phyloP scores from a whole-genome alignment of 2,888 invertebrate genomes.

The Choreutis nemorana region DNA sequence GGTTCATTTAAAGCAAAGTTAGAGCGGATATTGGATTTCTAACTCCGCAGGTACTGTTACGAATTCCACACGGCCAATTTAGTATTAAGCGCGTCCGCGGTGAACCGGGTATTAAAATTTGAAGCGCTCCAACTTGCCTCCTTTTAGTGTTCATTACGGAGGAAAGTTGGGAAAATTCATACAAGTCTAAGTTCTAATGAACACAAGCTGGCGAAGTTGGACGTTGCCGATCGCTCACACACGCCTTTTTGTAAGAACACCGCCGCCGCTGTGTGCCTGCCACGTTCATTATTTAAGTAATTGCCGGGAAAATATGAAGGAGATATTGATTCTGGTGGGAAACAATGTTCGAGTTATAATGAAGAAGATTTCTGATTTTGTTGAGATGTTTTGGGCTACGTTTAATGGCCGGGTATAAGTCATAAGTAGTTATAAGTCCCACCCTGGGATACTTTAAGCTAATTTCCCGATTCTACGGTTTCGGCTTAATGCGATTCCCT shows the following conservation, averaged over 20 bases:
- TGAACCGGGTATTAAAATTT: conserved; percentile 55
- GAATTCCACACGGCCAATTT: conserved; percentile 38
- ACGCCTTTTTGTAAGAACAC: conserved; percentile 23
- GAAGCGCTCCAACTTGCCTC: conserved; percentile 59
- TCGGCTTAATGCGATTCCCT: too few relatives aligned
- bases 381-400: too few relatives aligned
- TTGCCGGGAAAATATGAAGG: background rate
- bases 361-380: too few relatives aligned
- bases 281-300: background rate
- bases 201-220: conserved; percentile 50
- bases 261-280: conserved; percentile 13
- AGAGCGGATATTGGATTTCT: conserved; percentile 54
- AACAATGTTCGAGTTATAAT: too few relatives aligned
- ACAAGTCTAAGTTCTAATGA: conserved; percentile 63
- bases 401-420: too few relatives aligned
- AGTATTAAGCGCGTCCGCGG: conserved; percentile 36
- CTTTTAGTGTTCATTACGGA: conserved; percentile 62
- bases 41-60: conserved; percentile 33
- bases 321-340: too few relatives aligned
- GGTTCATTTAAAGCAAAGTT: conserved; percentile 41
- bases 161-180: conserved; percentile 62
- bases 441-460: too few relatives aligned
- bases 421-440: too few relatives aligned
- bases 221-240: conserved; percentile 30
- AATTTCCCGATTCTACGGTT: too few relatives aligned